Evolutionary conservation across 2,888 invertebrate species (phyloP).

Genomic region (Spodoptera littoralis): DNA sequence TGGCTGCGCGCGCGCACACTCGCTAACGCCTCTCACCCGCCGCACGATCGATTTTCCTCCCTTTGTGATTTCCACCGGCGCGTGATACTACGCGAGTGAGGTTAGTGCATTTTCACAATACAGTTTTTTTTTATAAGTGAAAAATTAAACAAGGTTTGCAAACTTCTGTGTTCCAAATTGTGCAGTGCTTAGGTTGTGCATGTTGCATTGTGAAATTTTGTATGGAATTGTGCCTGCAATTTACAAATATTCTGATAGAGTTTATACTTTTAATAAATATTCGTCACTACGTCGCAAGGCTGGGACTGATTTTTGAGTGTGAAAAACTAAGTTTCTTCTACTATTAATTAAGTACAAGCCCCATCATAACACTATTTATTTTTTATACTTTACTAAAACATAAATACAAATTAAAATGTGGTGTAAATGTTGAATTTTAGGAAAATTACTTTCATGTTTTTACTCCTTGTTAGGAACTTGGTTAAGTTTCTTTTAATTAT

Average conservation of each 20-base stretch:
- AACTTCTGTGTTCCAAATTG: conserved; percentile 44
- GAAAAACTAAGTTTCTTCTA: background rate
- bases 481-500: too few relatives aligned
- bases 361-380: too few relatives aligned
- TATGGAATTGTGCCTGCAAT: conserved; percentile 11
- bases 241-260: conserved; percentile 1
- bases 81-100: conserved; percentile 81
- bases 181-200: conserved; percentile 57
- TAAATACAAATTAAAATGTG: too few relatives aligned
- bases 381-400: background rate
- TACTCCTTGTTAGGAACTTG: background rate
- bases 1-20: conserved; percentile 85
- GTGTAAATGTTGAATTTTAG: too few relatives aligned
- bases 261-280: background rate
- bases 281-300: conserved; percentile 1
- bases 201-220: conserved; percentile 26
- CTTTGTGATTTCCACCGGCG: conserved; percentile 77
- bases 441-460: background rate
- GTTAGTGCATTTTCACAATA: conserved; percentile 76
- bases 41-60: conserved; percentile 78
- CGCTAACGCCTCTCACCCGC: conserved; percentile 73
- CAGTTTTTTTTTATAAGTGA: conserved; percentile 51
- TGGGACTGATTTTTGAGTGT: background rate
- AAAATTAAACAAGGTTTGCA: conserved; percentile 46
- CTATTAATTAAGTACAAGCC: too few relatives aligned